Percentiles rank a stretch among this genome's conserved stretches.
phyloP scores from a whole-genome alignment of 2,888 invertebrate genomes.

The Zaprionus obscuricornis region DNA sequence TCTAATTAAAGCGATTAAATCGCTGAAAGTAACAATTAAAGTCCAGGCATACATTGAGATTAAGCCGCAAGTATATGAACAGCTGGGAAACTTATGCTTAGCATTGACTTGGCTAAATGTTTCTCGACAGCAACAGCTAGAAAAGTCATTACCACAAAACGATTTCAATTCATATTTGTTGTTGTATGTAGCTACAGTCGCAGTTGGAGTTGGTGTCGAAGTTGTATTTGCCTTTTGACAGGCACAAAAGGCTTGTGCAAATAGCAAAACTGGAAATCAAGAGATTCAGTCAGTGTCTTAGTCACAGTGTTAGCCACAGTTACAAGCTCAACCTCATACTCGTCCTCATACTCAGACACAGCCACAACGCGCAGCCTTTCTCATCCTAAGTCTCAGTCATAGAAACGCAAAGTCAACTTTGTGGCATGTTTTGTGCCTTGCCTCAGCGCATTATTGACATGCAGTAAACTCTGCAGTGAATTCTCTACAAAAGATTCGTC shows the following conservation, averaged over 20 bases:
- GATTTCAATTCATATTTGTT: too few species aligned
- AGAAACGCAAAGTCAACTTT: not conserved
- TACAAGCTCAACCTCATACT: too few species aligned
- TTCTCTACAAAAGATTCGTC: slow-evolving; percentile 31
- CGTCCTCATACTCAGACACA: too few species aligned
- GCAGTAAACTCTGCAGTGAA: slow-evolving; percentile 58
- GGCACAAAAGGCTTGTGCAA: too few species aligned
- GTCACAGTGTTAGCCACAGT: too few species aligned
- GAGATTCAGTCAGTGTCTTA: too few species aligned
- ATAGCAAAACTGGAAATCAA: too few species aligned
- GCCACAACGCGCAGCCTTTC: too few species aligned
- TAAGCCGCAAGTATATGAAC: slow-evolving; percentile 35
- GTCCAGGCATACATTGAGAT: slow-evolving; percentile 20
- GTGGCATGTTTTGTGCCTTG: slow-evolving; percentile 31
- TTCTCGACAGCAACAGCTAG: slow-evolving; percentile 19
- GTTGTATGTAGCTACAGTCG: too few species aligned
- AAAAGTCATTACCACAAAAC: slow-evolving; percentile 31
- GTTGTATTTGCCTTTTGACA: slow-evolving; percentile 9
- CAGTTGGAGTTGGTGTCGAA: too few species aligned
- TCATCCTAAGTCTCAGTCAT: too few species aligned
- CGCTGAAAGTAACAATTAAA: slow-evolving; percentile 52
- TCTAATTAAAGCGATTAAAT: slow-evolving; percentile 64
- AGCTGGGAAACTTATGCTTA: slow-evolving; percentile 4
- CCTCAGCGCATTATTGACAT: slow-evolving; percentile 47
- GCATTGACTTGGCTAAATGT: slow-evolving; percentile 10